These are phyloP conservation scores for Noctuana brunneofusca DNA, from an alignment of 2,888 invertebrate genomes.

Conservation along the genomic window DNA sequence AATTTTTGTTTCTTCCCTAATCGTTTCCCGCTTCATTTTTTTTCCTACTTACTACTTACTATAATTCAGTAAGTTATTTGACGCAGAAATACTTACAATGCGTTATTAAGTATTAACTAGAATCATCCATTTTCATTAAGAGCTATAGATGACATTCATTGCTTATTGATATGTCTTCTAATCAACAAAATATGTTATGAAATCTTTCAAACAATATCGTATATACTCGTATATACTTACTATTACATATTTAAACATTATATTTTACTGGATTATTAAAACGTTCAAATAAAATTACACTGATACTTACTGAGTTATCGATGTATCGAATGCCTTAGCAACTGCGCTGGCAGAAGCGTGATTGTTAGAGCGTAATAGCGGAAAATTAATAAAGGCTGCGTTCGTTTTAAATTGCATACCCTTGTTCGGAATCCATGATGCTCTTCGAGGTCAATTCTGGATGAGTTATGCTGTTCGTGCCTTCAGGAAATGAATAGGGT, in stretches of 20 bases:
- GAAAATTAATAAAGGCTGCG: slow-evolving; percentile 45
- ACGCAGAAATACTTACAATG: too few relatives aligned
- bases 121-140: not conserved
- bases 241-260: too few relatives aligned
- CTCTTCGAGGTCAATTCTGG: slow-evolving; percentile 30
- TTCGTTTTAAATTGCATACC: slow-evolving; percentile 38
- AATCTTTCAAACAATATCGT: too few relatives aligned
- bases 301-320: slow-evolving; percentile 3
- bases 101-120: too few relatives aligned
- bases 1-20: not conserved
- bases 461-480: slow-evolving; percentile 31
- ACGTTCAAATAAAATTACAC: not conserved
- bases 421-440: slow-evolving; percentile 38
- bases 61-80: not conserved
- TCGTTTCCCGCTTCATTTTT: not conserved
- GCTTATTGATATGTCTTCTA: not conserved
- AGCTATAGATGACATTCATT: not conserved
- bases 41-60: not conserved
- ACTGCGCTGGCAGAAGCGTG: slow-evolving; percentile 25
- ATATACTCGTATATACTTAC: too few relatives aligned
- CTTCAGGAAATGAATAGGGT: slow-evolving; percentile 17
- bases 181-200: not conserved
- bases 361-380: slow-evolving; percentile 43
- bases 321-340: slow-evolving; percentile 16
- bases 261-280: too few relatives aligned